phyloP scores from a whole-genome alignment of 2,888 invertebrate species.

The Tenthredo livida region DNA sequence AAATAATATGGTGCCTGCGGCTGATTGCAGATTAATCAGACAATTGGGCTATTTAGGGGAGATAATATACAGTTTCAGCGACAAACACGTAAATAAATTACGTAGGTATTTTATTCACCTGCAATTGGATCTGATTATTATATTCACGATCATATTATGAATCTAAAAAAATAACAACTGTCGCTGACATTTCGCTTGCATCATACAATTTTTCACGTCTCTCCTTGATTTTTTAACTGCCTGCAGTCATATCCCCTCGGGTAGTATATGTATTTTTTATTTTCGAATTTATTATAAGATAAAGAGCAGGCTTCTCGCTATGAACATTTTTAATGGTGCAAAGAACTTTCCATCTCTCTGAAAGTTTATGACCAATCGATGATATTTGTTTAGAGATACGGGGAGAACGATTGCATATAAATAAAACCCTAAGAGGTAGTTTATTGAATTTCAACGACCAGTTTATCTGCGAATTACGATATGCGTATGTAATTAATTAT shows the following conservation, averaged over 20 bases:
- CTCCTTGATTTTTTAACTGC: neutral
- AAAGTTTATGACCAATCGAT: neutral
- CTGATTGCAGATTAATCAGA: neutral
- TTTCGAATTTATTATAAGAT: neutral
- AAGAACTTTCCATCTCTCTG: neutral
- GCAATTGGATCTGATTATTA: neutral
- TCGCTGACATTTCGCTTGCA: neutral
- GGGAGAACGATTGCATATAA: neutral
- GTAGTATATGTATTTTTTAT: neutral
- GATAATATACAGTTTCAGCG: neutral
- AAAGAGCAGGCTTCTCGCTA: neutral
- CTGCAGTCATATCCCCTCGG: neutral
- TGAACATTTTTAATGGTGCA: neutral
- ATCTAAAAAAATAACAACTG: neutral
- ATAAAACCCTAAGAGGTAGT: neutral
- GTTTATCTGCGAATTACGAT: neutral
- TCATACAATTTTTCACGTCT: neutral
- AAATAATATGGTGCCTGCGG: neutral
- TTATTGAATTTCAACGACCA: neutral
- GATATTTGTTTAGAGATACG: neutral
- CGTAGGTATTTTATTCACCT: neutral
- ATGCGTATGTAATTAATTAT: slow-evolving; percentile 5
- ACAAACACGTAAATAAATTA: slow-evolving; percentile 20
- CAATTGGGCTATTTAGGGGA: neutral
- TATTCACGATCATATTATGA: neutral